These are phyloP conservation scores for Pachyramphus minor DNA, from an alignment of 2,113 vertebrate genomes.

Conservation along the genomic window DNA sequence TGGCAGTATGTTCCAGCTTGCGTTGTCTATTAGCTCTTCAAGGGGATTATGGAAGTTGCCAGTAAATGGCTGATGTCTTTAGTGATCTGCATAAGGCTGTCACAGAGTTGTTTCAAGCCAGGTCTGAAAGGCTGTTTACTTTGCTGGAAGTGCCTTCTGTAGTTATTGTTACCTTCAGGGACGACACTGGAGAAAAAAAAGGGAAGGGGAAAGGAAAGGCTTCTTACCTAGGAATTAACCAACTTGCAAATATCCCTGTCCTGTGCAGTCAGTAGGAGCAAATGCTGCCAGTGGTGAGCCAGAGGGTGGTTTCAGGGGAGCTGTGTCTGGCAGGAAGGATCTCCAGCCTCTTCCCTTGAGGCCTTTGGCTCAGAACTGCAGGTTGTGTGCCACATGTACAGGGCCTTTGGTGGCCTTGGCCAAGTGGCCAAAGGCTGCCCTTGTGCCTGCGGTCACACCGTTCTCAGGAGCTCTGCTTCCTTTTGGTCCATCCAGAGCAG, in stretches of 20 bases:
- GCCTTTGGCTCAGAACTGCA: background rate
- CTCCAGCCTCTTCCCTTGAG: background rate
- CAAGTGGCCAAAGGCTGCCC: background rate
- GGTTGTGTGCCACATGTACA: fast-evolving
- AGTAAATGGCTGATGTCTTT: background rate
- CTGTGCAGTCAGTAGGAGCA: background rate
- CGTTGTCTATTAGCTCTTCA: background rate
- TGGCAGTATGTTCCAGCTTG: background rate
- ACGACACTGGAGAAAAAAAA: background rate
- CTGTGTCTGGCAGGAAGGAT: background rate
- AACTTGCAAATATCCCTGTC: background rate
- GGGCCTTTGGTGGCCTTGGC: background rate
- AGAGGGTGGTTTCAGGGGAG: background rate
- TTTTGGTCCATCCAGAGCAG: background rate
- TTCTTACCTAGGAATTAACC: background rate
- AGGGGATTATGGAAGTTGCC: background rate
- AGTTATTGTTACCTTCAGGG: background rate
- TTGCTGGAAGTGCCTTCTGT: background rate
- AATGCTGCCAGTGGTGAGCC: fast-evolving
- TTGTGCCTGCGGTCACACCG: background rate
- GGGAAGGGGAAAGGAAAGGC: background rate
- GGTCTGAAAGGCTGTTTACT: background rate
- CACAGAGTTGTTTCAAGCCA: background rate
- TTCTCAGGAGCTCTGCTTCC: background rate
- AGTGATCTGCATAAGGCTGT: background rate